These are phyloP conservation scores for Drosophila mimica DNA, from an alignment of 2,888 invertebrate genomes.

Conservation along the genomic window DNA sequence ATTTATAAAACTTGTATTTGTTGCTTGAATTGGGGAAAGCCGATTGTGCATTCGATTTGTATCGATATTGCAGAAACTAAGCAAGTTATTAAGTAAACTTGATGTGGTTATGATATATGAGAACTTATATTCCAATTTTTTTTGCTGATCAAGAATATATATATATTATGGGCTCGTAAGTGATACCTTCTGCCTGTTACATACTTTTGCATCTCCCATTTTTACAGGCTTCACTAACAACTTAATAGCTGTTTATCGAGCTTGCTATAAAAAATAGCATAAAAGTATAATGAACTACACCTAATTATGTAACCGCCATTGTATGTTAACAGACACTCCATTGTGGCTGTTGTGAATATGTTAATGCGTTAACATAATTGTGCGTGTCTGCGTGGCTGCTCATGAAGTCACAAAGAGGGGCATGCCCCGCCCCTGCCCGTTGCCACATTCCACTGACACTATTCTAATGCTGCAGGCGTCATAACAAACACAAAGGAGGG, in stretches of 20 bases:
- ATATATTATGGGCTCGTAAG: not conserved
- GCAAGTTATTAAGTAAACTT: not conserved
- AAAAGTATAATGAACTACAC: not conserved
- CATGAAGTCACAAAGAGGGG: conserved; percentile 9
- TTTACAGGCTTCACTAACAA: not conserved
- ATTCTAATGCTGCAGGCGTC: conserved; percentile 55
- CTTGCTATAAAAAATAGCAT: not conserved
- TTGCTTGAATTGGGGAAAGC: not conserved
- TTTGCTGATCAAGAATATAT: not conserved
- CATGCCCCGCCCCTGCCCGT: not conserved
- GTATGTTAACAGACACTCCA: conserved; percentile 6
- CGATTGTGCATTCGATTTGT: not conserved
- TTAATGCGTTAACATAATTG: conserved; percentile 65
- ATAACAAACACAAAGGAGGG: conserved; percentile 33
- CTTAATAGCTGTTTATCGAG: not conserved
- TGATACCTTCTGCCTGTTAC: not conserved
- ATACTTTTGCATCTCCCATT: not conserved
- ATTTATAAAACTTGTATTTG: too few relatives aligned
- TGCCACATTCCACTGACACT: conserved; percentile 68
- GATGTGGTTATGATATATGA: not conserved
- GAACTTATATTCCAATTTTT: not conserved
- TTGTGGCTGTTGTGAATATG: conserved; percentile 47
- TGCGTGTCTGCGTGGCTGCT: conserved; percentile 32
- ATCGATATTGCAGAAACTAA: not conserved
- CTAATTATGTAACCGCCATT: conserved; percentile 12